Evolutionary conservation across 2,113 vertebrate genomes (phyloP).

Genomic region (Meleagris gallopavo): DNA sequence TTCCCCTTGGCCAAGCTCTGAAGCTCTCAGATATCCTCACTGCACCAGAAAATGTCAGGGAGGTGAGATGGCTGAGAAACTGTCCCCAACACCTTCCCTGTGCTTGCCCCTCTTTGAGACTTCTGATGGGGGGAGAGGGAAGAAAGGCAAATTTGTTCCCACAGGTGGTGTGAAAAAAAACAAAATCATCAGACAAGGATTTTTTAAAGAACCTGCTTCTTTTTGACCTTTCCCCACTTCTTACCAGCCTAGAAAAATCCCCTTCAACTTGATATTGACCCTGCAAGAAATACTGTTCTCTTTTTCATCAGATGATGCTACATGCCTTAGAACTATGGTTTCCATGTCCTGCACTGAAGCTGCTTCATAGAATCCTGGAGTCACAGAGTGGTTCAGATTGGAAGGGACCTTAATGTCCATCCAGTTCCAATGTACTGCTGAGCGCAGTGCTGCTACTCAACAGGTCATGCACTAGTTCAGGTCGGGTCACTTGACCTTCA

Average conservation of each 20-base stretch:
- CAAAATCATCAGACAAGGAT: background rate
- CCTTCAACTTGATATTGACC: background rate
- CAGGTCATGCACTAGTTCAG: too few species aligned
- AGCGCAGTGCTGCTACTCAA: too few species aligned
- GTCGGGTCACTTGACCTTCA: background rate
- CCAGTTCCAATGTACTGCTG: too few species aligned
- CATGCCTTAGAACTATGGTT: background rate
- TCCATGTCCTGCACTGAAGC: background rate
- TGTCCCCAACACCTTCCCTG: fast-evolving
- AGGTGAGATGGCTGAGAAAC: background rate
- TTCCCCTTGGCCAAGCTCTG: background rate
- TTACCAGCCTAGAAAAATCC: background rate
- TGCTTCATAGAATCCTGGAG: background rate
- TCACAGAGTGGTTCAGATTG: too few species aligned
- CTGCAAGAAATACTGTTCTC: background rate
- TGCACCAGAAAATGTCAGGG: slow-evolving; percentile 14
- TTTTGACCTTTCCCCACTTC: background rate
- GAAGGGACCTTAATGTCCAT: too few species aligned
- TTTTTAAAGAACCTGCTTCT: background rate
- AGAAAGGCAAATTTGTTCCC: background rate
- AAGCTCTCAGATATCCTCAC: background rate
- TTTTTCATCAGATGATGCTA: background rate
- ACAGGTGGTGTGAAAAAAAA: background rate
- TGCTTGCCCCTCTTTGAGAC: background rate
- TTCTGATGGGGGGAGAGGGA: background rate